Evolutionary conservation across 2,888 invertebrate genomes (phyloP).

Genomic region (Brachypterus glaber): DNA sequence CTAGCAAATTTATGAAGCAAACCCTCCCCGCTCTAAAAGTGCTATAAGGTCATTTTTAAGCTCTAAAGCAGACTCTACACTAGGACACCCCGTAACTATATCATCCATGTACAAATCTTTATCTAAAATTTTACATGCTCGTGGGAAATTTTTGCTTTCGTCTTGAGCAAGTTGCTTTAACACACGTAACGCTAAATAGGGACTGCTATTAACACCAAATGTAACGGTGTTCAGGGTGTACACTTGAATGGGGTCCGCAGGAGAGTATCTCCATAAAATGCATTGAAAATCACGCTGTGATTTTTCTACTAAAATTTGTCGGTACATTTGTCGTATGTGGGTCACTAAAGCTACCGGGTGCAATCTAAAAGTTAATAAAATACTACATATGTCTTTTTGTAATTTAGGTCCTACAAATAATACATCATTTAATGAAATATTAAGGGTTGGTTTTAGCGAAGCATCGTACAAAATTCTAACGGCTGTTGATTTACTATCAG

Average conservation of each 20-base stretch:
- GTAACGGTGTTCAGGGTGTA: conserved; percentile 1
- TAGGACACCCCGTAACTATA: too few relatives aligned
- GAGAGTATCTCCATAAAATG: too few relatives aligned
- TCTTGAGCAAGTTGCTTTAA: too few relatives aligned
- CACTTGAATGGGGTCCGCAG: conserved; percentile 1
- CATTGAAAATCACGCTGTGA: too few relatives aligned
- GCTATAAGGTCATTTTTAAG: not conserved
- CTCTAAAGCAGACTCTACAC: not conserved
- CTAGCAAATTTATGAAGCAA: too few relatives aligned
- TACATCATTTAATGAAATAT: not conserved
- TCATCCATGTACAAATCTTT: too few relatives aligned
- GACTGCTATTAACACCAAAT: not conserved
- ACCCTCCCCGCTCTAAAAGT: not conserved
- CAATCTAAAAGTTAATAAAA: too few relatives aligned
- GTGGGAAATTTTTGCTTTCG: conserved; percentile 2
- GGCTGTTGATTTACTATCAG: too few relatives aligned
- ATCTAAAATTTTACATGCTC: not conserved
- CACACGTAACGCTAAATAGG: conserved; percentile 1
- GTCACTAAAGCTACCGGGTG: not conserved
- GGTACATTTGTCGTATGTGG: too few relatives aligned
- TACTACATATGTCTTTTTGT: too few relatives aligned
- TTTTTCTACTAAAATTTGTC: too few relatives aligned
- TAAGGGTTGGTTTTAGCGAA: not conserved
- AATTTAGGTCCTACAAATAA: not conserved
- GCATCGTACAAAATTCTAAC: not conserved